Conservation (phyloP, 2,888 invertebrate genomes). For the Trissolcus japonicus region DNA sequence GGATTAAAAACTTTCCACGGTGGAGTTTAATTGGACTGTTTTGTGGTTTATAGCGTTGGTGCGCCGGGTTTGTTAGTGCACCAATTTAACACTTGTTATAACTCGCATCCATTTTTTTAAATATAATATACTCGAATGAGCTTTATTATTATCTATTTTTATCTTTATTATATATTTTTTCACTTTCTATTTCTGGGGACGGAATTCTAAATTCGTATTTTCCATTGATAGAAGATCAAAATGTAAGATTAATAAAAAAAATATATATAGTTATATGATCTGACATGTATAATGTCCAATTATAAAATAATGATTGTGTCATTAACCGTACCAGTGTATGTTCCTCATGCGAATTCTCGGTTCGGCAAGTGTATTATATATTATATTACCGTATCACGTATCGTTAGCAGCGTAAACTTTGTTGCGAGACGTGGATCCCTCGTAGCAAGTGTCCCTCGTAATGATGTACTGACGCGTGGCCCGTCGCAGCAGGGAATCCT, state of each 20-base stretch:
- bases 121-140: too few relatives aligned
- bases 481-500: conserved; percentile 69
- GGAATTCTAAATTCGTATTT: too few relatives aligned
- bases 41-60: neutral
- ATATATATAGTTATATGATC: neutral
- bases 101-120: too few relatives aligned
- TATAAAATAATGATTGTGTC: conserved; percentile 46
- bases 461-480: conserved; percentile 76
- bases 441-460: conserved; percentile 73
- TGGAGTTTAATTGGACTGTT: conserved; percentile 3
- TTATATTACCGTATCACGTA: conserved; percentile 51
- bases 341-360: conserved; percentile 23
- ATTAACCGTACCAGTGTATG: conserved; percentile 26
- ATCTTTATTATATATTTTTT: too few relatives aligned
- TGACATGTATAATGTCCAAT: conserved; percentile 31
- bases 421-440: conserved; percentile 58
- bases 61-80: too few relatives aligned
- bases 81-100: too few relatives aligned
- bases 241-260: too few relatives aligned
- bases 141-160: too few relatives aligned
- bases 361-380: conserved; percentile 31
- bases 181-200: too few relatives aligned
- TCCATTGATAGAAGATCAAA: too few relatives aligned
- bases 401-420: conserved; percentile 53
- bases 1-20: conserved; percentile 5